Evolutionary conservation across 1,140 invertebrate species (phyloP).

Genomic region (Drosophila pseudoananassae): DNA sequence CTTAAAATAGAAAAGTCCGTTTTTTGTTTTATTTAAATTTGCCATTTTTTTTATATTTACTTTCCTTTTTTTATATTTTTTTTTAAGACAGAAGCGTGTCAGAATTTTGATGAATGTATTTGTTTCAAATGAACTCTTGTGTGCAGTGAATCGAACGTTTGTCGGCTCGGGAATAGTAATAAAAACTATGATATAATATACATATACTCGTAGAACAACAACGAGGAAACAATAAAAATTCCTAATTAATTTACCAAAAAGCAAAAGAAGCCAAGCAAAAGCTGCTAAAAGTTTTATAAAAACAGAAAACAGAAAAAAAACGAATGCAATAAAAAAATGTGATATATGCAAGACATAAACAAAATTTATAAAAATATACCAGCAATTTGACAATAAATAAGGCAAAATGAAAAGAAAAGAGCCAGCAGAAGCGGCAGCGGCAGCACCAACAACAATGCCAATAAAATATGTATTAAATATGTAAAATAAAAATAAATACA

Average conservation of each 20-base stretch:
- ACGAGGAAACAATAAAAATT: constrained; percentile 72
- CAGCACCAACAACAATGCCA: constrained; percentile 29
- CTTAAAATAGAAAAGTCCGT: constrained; percentile 59
- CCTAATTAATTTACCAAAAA: constrained; percentile 66
- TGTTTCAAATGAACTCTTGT: constrained; percentile 58
- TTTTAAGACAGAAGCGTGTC: constrained; percentile 67
- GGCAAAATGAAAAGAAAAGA: constrained; percentile 19
- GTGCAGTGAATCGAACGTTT: constrained; percentile 63
- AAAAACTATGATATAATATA: constrained; percentile 65
- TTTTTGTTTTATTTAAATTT: constrained; percentile 46
- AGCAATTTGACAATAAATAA: constrained; percentile 67
- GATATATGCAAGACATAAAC: constrained; percentile 64
- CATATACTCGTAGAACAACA: constrained; percentile 47
- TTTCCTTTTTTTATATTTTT: constrained; percentile 43
- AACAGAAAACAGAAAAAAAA: constrained; percentile 20
- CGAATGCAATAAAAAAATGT: constrained; percentile 65
- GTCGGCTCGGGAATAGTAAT: constrained; percentile 38
- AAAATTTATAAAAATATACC: constrained; percentile 60
- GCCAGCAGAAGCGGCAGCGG: not conserved
- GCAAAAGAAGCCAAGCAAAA: constrained; percentile 43
- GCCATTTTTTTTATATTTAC: constrained; percentile 53
- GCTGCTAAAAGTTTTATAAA: constrained; percentile 23
- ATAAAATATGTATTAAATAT: constrained; percentile 56
- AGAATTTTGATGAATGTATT: constrained; percentile 71
- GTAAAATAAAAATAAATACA: constrained; percentile 61